Conservation (phyloP, 2,797 vertebrate genomes). For the Crocodylus rhombifer region DNA sequence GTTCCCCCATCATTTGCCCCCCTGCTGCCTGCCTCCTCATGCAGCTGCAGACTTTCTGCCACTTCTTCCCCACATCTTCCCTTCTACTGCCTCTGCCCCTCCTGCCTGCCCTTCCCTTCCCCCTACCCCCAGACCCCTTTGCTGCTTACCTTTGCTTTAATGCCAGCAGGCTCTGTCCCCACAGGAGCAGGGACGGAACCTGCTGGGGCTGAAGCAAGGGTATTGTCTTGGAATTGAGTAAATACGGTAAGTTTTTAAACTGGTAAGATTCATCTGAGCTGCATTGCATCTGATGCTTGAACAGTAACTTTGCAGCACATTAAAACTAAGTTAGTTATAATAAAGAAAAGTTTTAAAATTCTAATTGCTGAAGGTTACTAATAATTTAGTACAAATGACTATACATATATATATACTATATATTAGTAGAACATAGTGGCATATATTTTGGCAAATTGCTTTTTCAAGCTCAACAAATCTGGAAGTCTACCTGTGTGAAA, state of each 20-base stretch:
- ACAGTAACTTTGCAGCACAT: background rate
- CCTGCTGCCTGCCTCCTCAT: too few species aligned
- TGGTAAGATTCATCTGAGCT: fast-evolving
- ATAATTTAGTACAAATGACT: background rate
- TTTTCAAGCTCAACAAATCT: background rate
- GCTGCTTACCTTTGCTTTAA: too few species aligned
- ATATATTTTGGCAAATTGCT: background rate
- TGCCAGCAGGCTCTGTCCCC: too few species aligned
- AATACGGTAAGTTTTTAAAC: background rate
- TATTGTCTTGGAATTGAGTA: too few species aligned
- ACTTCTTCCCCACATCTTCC: too few species aligned
- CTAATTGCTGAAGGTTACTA: background rate
- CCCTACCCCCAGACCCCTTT: too few species aligned
- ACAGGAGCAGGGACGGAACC: too few species aligned
- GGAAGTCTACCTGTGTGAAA: background rate
- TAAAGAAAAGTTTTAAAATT: background rate
- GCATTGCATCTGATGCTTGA: background rate
- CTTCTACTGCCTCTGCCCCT: too few species aligned
- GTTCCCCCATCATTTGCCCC: too few species aligned
- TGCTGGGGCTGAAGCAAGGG: too few species aligned
- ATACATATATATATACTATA: background rate
- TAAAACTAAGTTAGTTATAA: background rate
- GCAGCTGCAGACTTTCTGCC: too few species aligned
- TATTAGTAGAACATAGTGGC: background rate
- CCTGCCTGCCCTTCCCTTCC: too few species aligned